Evolutionary conservation across 1,140 invertebrate species (phyloP).

Genomic region (Zaprionus davidi): DNA sequence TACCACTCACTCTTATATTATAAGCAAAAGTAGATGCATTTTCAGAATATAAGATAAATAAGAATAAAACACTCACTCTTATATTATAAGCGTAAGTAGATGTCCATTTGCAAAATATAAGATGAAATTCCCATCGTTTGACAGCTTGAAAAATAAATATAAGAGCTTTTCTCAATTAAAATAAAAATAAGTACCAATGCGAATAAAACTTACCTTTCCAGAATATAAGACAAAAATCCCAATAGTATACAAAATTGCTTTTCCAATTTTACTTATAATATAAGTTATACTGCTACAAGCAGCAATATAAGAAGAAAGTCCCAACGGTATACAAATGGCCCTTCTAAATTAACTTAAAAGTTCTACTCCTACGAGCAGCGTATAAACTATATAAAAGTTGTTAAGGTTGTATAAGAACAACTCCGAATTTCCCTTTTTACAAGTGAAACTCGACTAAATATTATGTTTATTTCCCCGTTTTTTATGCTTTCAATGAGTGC

Average conservation of each 20-base stretch:
- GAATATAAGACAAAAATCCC: neutral
- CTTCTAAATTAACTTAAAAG: too few species aligned
- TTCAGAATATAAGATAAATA: too few species aligned
- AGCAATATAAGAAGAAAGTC: too few species aligned
- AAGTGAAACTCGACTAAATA: neutral
- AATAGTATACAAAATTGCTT: neutral
- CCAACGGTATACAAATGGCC: too few species aligned
- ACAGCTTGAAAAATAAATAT: too few species aligned
- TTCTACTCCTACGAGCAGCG: too few species aligned
- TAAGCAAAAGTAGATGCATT: neutral
- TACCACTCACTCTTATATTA: neutral
- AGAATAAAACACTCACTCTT: neutral
- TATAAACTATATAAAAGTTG: neutral
- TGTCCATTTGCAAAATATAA: neutral
- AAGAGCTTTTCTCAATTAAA: too few species aligned
- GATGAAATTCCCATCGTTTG: too few species aligned
- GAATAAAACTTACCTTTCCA: fast-evolving
- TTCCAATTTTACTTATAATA: neutral
- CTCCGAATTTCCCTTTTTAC: neutral
- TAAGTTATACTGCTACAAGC: neutral
- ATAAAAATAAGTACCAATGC: too few species aligned
- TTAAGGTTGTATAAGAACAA: neutral
- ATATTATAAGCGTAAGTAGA: neutral
- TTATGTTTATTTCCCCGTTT: neutral
- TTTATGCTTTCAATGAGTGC: neutral